These are phyloP conservation scores for Stenotaenia linearis DNA, from an alignment of 2,888 invertebrate genomes.

Conservation along the genomic window DNA sequence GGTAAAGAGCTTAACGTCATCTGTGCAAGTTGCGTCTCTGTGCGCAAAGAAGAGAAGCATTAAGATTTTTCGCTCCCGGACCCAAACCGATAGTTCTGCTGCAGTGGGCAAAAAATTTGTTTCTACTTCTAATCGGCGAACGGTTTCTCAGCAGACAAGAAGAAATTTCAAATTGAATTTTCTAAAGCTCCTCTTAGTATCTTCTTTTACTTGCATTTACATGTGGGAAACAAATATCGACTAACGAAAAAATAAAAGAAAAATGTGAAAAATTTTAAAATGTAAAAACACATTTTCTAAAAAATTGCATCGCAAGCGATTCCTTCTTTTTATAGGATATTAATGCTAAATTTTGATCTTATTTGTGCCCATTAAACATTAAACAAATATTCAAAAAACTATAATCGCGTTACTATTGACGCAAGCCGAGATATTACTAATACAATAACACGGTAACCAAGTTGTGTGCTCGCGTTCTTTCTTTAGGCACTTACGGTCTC, in stretches of 20 bases:
- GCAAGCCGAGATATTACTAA: too few relatives aligned
- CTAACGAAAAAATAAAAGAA: background rate
- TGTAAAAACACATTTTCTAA: too few relatives aligned
- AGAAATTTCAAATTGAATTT: conserved; percentile 18
- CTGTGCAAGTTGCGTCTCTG: conserved; percentile 16
- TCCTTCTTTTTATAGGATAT: too few relatives aligned
- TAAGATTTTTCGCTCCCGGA: conserved; percentile 23
- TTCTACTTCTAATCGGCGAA: conserved; percentile 26
- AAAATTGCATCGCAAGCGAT: too few relatives aligned
- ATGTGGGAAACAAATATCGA: background rate
- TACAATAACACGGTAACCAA: too few relatives aligned
- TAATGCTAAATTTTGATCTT: too few relatives aligned
- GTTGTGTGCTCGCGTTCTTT: too few relatives aligned
- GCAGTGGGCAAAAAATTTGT: conserved; percentile 23
- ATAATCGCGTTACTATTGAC: too few relatives aligned
- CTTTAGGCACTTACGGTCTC: too few relatives aligned
- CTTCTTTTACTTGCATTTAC: background rate
- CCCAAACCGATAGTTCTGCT: conserved; percentile 26
- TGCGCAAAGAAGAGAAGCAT: conserved; percentile 2
- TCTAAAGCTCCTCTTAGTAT: background rate
- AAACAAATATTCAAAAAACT: too few relatives aligned
- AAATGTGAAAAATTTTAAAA: background rate
- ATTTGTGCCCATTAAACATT: too few relatives aligned
- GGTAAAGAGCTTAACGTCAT: conserved; percentile 26
- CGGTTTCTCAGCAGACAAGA: background rate